Percentiles rank a stretch among this genome's conserved stretches.
phyloP scores from a whole-genome alignment of 2,888 invertebrate genomes.

The Ectemnius lituratus region DNA sequence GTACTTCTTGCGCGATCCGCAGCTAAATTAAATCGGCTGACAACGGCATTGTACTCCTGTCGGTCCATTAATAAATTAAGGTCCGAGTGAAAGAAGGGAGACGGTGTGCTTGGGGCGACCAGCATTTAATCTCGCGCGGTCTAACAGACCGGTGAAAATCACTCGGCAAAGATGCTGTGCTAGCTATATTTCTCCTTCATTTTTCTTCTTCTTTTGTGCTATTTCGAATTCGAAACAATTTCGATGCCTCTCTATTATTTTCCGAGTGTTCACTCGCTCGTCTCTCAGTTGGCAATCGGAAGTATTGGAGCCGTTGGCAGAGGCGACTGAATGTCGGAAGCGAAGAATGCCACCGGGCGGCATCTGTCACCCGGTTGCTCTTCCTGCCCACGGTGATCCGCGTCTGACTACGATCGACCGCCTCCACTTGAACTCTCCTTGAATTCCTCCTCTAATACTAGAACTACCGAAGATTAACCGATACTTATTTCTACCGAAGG shows the following conservation, averaged over 20 bases:
- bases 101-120: neutral
- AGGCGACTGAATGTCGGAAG: slow-evolving; percentile 29
- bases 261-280: slow-evolving; percentile 3
- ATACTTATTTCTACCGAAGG: no score
- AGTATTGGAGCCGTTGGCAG: slow-evolving; percentile 24
- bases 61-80: no score
- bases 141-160: no score
- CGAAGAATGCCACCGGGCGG: slow-evolving; percentile 13
- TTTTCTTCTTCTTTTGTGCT: neutral
- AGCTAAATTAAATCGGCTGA: no score
- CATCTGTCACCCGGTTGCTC: slow-evolving; percentile 37
- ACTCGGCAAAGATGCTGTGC: no score
- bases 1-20: no score
- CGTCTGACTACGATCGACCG: slow-evolving; percentile 31
- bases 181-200: no score
- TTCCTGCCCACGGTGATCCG: slow-evolving; percentile 9
- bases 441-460: no score
- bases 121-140: no score
- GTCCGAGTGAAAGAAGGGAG: no score
- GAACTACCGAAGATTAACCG: no score
- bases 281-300: slow-evolving; percentile 8
- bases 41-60: no score
- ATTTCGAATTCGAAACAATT: slow-evolving; percentile 24
- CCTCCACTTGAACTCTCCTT: neutral
- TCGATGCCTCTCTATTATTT: slow-evolving; percentile 19